Evolutionary conservation across 2,113 vertebrate genomes (phyloP).

Genomic region (Arvicanthis niloticus): DNA sequence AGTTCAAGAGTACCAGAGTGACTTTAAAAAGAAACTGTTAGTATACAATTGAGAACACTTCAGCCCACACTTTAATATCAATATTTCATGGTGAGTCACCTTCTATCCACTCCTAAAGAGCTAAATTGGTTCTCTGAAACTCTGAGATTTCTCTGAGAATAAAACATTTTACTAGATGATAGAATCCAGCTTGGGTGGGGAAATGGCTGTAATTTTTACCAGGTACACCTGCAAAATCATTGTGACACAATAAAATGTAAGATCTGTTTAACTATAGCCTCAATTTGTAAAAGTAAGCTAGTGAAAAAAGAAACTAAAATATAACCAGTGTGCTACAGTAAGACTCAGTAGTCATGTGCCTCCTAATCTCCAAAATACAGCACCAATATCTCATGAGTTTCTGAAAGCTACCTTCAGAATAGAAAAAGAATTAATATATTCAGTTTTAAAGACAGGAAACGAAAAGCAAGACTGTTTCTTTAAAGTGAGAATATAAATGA

Average conservation of each 20-base stretch:
- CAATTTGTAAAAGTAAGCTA: neutral
- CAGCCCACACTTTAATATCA: constrained; percentile 35
- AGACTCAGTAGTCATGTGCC: neutral
- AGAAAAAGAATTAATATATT: neutral
- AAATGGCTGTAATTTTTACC: constrained; percentile 62
- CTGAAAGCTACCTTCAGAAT: constrained; percentile 4
- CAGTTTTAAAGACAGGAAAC: neutral
- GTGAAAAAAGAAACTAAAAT: neutral
- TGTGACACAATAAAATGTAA: constrained; percentile 55
- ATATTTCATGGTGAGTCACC: constrained; percentile 37
- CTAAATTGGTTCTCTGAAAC: constrained; percentile 66
- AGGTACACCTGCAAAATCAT: neutral
- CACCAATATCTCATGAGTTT: neutral
- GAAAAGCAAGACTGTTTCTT: neutral
- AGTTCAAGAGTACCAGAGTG: neutral
- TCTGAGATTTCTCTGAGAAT: constrained; percentile 57
- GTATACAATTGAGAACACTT: constrained; percentile 54
- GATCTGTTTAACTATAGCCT: neutral
- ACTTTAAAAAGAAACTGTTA: constrained; percentile 29
- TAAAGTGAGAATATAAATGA: neutral
- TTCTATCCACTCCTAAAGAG: constrained; percentile 63
- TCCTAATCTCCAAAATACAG: constrained; percentile 41
- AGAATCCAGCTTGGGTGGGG: neutral
- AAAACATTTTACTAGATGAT: constrained; percentile 62
- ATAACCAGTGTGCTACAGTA: constrained; percentile 21